These are phyloP conservation scores for Pogoniulus pusillus DNA, from an alignment of 2,797 vertebrate species.

Conservation along the genomic window DNA sequence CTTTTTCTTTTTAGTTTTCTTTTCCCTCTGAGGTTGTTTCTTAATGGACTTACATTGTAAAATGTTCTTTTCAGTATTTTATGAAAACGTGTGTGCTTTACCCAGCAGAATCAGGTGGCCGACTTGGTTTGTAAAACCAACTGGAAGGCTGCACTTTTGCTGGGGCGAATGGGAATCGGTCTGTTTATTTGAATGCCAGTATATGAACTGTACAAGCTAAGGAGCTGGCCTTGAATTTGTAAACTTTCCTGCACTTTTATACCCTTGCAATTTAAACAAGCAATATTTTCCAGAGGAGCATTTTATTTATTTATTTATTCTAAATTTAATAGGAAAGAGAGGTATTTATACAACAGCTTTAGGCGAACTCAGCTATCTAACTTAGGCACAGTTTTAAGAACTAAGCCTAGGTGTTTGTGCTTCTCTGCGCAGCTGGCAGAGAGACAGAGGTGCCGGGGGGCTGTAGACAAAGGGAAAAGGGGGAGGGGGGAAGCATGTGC, in stretches of 20 bases:
- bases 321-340: neutral
- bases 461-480: neutral
- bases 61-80: slow-evolving; percentile 15
- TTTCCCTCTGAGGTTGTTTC: neutral
- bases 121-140: neutral
- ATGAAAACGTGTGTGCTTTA: neutral
- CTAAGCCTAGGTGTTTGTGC: slow-evolving; percentile 20
- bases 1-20: neutral
- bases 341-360: slow-evolving; percentile 21
- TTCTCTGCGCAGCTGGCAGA: neutral
- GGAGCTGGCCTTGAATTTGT: slow-evolving; percentile 37
- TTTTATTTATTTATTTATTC: neutral
- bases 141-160: neutral
- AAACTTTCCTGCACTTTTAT: slow-evolving; percentile 36
- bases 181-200: slow-evolving; percentile 42
- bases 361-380: slow-evolving; percentile 27
- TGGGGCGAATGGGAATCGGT: neutral
- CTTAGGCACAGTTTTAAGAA: slow-evolving; percentile 13
- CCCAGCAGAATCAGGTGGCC: slow-evolving; percentile 9
- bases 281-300: slow-evolving; percentile 20
- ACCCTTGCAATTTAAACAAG: slow-evolving; percentile 27
- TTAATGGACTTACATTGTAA: neutral
- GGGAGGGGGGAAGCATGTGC: too few species aligned
- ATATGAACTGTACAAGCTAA: slow-evolving; percentile 17
- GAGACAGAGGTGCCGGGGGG: neutral